Evolutionary conservation across 2,888 invertebrate species (phyloP).

Genomic region (Vesta saturnalis): DNA sequence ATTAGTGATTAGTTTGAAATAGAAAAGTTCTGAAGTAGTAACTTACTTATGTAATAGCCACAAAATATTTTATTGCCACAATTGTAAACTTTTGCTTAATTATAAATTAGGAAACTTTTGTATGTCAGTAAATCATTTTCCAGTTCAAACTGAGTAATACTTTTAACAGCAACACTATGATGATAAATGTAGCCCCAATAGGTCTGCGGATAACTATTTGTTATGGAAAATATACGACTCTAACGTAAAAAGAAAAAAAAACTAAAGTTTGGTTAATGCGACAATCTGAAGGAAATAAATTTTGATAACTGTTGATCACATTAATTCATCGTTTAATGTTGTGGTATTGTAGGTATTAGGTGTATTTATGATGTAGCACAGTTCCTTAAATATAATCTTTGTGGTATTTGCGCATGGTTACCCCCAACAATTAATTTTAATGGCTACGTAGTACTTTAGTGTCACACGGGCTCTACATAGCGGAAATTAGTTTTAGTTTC

Average conservation of each 20-base stretch:
- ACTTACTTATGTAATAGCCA: too few species aligned
- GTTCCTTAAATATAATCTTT: constrained; percentile 32
- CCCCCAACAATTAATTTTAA: constrained; percentile 48
- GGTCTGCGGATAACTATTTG: neutral
- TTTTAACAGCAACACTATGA: neutral
- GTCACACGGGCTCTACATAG: constrained; percentile 45
- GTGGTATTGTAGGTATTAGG: constrained; percentile 15
- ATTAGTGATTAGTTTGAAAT: neutral
- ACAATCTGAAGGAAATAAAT: constrained; percentile 22
- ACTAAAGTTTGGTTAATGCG: constrained; percentile 1
- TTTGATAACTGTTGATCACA: constrained; percentile 19
- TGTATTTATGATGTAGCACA: constrained; percentile 25
- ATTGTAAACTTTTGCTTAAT: neutral
- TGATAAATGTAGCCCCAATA: neutral
- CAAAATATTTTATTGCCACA: too few species aligned
- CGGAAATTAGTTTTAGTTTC: constrained; percentile 55
- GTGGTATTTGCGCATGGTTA: constrained; percentile 32
- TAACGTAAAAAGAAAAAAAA: neutral
- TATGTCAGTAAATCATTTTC: neutral
- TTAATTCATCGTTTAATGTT: constrained; percentile 18
- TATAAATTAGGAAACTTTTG: neutral
- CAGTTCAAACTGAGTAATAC: neutral
- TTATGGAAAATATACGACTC: neutral
- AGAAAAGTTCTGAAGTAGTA: too few species aligned
- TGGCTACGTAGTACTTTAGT: constrained; percentile 44